phyloP scores from a whole-genome alignment of 2,888 invertebrate species.

The Chymomyza amoena region DNA sequence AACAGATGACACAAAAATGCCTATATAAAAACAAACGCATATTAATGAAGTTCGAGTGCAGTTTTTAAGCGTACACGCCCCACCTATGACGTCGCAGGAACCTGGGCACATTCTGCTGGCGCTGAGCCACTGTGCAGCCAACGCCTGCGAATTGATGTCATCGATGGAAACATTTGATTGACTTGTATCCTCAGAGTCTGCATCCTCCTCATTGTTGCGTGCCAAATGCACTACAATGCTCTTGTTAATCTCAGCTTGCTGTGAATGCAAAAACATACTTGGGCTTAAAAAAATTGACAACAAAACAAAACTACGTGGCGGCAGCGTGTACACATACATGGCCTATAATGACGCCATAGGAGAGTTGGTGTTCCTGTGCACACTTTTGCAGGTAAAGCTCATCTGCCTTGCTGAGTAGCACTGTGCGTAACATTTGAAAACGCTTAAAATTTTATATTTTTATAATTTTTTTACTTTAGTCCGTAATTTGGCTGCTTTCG shows the following conservation, averaged over 20 bases:
- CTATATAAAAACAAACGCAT: constrained; percentile 65
- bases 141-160: constrained; percentile 67
- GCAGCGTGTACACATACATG: constrained; percentile 81
- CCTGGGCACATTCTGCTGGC: constrained; percentile 94
- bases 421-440: constrained; percentile 80
- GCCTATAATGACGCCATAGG: constrained; percentile 88
- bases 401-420: constrained; percentile 85
- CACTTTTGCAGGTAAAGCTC: constrained; percentile 84
- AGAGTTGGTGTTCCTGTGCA: constrained; percentile 82
- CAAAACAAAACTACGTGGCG: constrained; percentile 51
- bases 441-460: constrained; percentile 15
- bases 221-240: constrained; percentile 90
- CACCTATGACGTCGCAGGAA: constrained; percentile 90
- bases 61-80: neutral
- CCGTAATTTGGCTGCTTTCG: neutral
- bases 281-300: neutral
- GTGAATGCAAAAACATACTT: neutral
- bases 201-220: constrained; percentile 83
- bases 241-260: constrained; percentile 81
- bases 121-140: constrained; percentile 87
- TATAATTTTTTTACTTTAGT: neutral
- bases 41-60: neutral
- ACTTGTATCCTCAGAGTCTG: constrained; percentile 54
- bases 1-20: constrained; percentile 87
- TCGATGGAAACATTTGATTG: constrained; percentile 53